Evolutionary conservation across 2,797 vertebrate species (phyloP).

Genomic region (Babyrousa celebensis): DNA sequence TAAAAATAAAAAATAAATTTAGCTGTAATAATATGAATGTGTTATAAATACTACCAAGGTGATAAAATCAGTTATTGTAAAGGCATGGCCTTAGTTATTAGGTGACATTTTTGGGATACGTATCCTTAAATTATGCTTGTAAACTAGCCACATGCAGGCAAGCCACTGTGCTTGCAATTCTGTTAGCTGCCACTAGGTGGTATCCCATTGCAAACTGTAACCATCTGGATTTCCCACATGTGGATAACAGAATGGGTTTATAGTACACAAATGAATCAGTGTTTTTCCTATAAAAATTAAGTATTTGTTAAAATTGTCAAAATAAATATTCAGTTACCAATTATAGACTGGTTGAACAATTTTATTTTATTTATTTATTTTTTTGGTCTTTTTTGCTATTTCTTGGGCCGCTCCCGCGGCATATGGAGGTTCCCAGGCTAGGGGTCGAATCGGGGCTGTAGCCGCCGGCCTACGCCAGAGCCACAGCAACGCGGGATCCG

Average conservation of each 20-base stretch:
- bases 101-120: neutral
- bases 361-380: no score
- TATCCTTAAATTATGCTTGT: neutral
- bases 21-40: slow-evolving; percentile 26
- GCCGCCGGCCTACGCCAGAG: no score
- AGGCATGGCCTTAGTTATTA: slow-evolving; percentile 64
- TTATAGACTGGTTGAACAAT: neutral
- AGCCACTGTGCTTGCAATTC: slow-evolving; percentile 74
- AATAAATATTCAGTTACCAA: slow-evolving; percentile 35
- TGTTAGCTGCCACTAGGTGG: slow-evolving; percentile 31
- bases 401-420: no score
- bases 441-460: no score
- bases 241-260: slow-evolving; percentile 9
- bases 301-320: slow-evolving; percentile 30
- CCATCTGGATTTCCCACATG: neutral
- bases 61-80: slow-evolving; percentile 15
- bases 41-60: slow-evolving; percentile 27
- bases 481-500: no score
- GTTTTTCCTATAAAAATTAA: slow-evolving; percentile 65
- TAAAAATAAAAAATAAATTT: neutral
- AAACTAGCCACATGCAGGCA: neutral
- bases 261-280: neutral
- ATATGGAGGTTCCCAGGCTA: no score
- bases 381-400: no score
- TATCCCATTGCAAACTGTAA: slow-evolving; percentile 59